Base-by-base conservation (phyloP, 2,888 invertebrate species). In the Clunio marinus region DNA sequence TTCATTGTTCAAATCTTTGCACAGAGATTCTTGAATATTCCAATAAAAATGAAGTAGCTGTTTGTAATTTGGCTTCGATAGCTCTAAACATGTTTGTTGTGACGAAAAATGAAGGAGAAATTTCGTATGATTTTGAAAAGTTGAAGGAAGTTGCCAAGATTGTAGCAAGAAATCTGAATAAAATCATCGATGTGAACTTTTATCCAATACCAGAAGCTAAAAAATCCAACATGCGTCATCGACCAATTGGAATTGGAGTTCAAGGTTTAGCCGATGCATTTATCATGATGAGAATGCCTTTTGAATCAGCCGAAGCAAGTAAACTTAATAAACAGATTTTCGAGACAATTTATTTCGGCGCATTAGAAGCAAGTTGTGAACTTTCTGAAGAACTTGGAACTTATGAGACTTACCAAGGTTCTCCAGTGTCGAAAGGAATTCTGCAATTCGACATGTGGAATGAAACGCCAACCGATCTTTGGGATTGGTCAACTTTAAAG, bases 401-500 rank as follows among this genome's bases (percentile, higher is more conserved):
- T 0, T 99, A 99, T 77, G 89, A 93, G 75, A 93, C 96, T 0
- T 99, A 97, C 74, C 80, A 84, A 73, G 98, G 97, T 4, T 87
- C 87, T 71, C 99, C 99, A 5, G 91, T 93, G 22, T 96, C 96
- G 78, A 88, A 94, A 81, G 98, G 97, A 63, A 89, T 96, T 72
- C 81, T 99, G 58, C 99, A 99, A 77, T 94, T 92, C 76, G 98
- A 99, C 73, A 96, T 99, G 97, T 99, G 98, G 98, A 80, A 87
- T 73, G 93, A 93, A 70, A 88, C 83, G 4, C 93, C 96, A 0
- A 88, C 93, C 1, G 82, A 88, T 72, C 81, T 93, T 3, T 96
- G 95, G 91, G 84, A 99, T 77, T 99, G 99, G 99, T 75, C 80
- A 1, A 80, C 75, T 5, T 81, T 99, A 17, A 94, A 94, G 78